Conservation (phyloP, 2,888 invertebrate species). For the Rhynchonema sp. region DNA sequence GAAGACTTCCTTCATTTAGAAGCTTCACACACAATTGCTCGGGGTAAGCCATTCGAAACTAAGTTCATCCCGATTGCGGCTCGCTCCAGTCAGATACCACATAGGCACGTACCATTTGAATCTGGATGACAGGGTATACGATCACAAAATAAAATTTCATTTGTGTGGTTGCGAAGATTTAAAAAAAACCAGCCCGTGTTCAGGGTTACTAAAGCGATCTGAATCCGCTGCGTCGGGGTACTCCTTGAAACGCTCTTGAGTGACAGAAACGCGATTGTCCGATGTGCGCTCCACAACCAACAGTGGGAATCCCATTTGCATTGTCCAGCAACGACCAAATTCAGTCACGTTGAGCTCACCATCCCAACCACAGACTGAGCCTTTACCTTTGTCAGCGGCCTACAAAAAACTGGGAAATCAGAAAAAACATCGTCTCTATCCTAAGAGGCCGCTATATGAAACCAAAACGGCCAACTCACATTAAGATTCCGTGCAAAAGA, state of each 20-base stretch:
- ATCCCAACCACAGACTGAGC: no score
- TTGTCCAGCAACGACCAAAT: neutral
- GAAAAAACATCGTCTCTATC: no score
- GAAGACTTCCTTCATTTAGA: no score
- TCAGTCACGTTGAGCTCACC: neutral
- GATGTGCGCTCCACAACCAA: neutral
- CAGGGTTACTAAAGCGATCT: neutral
- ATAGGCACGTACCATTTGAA: neutral
- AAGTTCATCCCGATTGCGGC: neutral
- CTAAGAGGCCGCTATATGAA: no score
- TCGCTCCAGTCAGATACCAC: neutral
- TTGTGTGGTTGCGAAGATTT: neutral
- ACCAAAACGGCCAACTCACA: no score
- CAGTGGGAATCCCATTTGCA: neutral
- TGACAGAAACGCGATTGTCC: neutral
- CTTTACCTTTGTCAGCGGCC: no score
- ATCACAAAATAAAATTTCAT: neutral
- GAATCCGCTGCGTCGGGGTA: neutral
- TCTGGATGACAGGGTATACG: neutral
- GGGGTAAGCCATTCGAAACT: neutral
- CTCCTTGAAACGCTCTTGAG: neutral
- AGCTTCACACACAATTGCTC: no score
- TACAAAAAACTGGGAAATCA: no score
- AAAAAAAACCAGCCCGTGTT: neutral
- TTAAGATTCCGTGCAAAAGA: no score